These are phyloP conservation scores for Holcopasites calliopsidis DNA, from an alignment of 1,140 invertebrate genomes.

Conservation along the genomic window DNA sequence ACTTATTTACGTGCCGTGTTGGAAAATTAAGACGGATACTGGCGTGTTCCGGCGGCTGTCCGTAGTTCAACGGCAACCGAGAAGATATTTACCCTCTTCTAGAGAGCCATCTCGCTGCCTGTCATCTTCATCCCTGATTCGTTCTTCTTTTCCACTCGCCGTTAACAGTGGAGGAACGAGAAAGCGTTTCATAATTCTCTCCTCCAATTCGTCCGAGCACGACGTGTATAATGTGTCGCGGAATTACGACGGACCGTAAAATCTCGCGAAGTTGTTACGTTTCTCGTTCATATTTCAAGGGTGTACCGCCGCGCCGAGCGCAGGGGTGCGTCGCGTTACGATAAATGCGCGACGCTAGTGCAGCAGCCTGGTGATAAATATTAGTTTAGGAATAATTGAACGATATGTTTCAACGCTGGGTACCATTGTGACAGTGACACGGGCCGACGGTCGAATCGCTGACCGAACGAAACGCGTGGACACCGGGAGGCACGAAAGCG, in stretches of 20 bases:
- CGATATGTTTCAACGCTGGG: constrained; percentile 44
- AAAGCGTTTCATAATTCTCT: constrained; percentile 32
- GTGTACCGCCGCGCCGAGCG: not conserved
- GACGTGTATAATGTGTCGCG: not conserved
- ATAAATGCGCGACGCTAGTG: constrained; percentile 27
- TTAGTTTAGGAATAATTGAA: constrained; percentile 59
- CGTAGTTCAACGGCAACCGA: constrained; percentile 1
- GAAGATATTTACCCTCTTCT: constrained; percentile 32
- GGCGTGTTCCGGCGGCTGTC: constrained; percentile 4
- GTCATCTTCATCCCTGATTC: too few species aligned
- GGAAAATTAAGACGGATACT: constrained; percentile 70
- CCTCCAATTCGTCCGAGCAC: not conserved
- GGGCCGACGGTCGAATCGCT: constrained; percentile 37
- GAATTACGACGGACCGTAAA: constrained; percentile 32
- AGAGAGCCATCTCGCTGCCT: too few species aligned
- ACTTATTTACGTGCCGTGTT: constrained; percentile 71
- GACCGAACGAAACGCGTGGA: constrained; percentile 5
- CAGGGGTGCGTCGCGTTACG: not conserved
- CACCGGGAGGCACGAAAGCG: constrained; percentile 30
- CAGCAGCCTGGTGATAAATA: constrained; percentile 50
- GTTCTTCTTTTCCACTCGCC: not conserved
- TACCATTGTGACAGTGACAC: constrained; percentile 43
- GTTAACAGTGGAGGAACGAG: not conserved
- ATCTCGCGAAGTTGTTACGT: constrained; percentile 29
- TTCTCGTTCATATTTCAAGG: constrained; percentile 39